Evolutionary conservation across 1,140 invertebrate species (phyloP).

Genomic region (Stegodyphus dumicola): DNA sequence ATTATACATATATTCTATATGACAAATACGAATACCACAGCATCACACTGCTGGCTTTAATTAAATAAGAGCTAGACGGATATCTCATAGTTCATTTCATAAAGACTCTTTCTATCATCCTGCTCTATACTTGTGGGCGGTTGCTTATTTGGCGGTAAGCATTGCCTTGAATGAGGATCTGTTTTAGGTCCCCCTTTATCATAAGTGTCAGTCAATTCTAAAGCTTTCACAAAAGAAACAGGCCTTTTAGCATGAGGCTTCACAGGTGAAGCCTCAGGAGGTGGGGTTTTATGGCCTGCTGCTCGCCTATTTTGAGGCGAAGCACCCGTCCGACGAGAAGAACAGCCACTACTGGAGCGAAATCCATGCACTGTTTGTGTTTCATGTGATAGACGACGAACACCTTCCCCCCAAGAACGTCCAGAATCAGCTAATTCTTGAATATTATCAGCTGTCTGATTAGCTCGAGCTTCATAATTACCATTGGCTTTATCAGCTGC

Average conservation of each 20-base stretch:
- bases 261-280: constrained; percentile 47
- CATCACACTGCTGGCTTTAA: neutral
- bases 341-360: constrained; percentile 40
- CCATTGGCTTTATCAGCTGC: constrained; percentile 70
- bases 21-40: constrained; percentile 14
- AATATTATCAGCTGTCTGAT: constrained; percentile 73
- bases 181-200: constrained; percentile 63
- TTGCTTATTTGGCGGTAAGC: constrained; percentile 59
- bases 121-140: constrained; percentile 64
- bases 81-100: constrained; percentile 97
- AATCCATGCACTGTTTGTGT: constrained; percentile 58
- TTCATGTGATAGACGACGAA: constrained; percentile 25
- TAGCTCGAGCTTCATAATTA: constrained; percentile 68
- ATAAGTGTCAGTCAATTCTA: constrained; percentile 84
- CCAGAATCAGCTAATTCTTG: constrained; percentile 84
- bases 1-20: constrained; percentile 9
- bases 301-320: constrained; percentile 34
- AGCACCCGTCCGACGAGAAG: constrained; percentile 1
- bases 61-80: constrained; percentile 74
- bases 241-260: constrained; percentile 72
- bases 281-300: constrained; percentile 63
- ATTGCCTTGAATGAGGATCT: constrained; percentile 55
- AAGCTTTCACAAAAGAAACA: constrained; percentile 90
- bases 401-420: constrained; percentile 69
- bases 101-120: constrained; percentile 85